Evolutionary conservation across 53 echinoderm and acorn worm species (phyloP).

Genomic region (Mesocentrotus franciscanus): DNA sequence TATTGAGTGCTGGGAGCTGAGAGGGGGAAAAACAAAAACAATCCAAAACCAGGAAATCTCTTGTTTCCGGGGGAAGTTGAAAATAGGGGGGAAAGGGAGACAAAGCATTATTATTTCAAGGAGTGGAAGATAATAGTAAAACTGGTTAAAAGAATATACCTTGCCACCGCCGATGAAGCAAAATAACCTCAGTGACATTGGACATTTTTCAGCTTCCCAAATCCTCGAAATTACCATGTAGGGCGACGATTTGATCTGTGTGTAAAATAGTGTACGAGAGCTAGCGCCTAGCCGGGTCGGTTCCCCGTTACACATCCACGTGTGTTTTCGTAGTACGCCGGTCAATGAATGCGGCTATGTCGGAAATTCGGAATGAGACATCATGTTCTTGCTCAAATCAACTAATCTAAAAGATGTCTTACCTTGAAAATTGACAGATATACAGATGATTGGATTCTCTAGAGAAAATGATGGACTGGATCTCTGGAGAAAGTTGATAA

Average conservation of each 20-base stretch:
- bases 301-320: conserved; percentile 42
- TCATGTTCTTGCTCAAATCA: conserved; percentile 28
- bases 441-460: background rate
- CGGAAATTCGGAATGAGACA: background rate
- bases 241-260: background rate
- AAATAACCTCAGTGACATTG: background rate
- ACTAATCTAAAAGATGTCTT: conserved; percentile 15
- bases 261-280: background rate
- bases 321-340: conserved; percentile 4
- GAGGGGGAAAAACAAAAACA: conserved; percentile 37
- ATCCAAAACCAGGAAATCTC: conserved; percentile 45
- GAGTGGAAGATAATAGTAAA: background rate
- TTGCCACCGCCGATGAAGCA: background rate
- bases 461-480: background rate
- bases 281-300: background rate
- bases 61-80: conserved; percentile 44
- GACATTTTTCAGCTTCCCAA: background rate
- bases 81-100: conserved; percentile 19
- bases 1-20: background rate
- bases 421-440: background rate
- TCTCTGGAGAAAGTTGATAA: background rate
- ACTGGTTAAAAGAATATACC: background rate
- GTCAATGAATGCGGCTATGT: background rate
- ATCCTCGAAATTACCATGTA: background rate
- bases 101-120: background rate